Conservation (phyloP, 2,888 invertebrate species). For the Oxycera nigricornis region DNA sequence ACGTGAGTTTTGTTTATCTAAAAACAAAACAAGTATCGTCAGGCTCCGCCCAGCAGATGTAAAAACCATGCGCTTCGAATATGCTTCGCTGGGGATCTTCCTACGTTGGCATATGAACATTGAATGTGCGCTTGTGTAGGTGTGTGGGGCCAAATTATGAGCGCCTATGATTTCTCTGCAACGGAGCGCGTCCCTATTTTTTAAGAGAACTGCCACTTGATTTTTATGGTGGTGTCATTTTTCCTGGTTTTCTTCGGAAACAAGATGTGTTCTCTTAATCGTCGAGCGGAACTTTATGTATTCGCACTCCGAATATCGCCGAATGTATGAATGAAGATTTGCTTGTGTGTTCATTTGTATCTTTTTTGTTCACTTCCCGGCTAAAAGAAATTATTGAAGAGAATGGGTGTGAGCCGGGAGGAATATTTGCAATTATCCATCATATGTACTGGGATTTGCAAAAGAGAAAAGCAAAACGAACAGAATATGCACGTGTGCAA, state of each 20-base stretch:
- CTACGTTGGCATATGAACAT: too few species aligned
- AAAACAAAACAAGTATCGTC: slow-evolving; percentile 20
- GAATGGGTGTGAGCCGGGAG: background rate
- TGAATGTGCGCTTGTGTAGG: background rate
- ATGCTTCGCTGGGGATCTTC: too few species aligned
- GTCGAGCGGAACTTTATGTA: background rate
- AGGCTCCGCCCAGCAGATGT: background rate
- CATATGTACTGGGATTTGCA: background rate
- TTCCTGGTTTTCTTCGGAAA: background rate
- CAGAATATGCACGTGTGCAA: slow-evolving; percentile 29
- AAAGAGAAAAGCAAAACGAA: background rate
- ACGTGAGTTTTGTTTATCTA: slow-evolving; percentile 36
- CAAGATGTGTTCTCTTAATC: slow-evolving; percentile 5
- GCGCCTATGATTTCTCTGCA: background rate
- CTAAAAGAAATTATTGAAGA: background rate
- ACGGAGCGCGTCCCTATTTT: background rate
- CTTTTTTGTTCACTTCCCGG: background rate
- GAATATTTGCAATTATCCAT: background rate
- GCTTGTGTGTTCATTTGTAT: slow-evolving; percentile 3
- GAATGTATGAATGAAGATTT: slow-evolving; percentile 35
- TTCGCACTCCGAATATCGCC: slow-evolving; percentile 24
- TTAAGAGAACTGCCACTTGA: slow-evolving; percentile 23
- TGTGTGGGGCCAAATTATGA: background rate
- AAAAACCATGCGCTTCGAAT: slow-evolving; percentile 23
- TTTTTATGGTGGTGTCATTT: background rate